phyloP scores from a whole-genome alignment of 2,113 vertebrate species.

The Pachypanchax playfairii region DNA sequence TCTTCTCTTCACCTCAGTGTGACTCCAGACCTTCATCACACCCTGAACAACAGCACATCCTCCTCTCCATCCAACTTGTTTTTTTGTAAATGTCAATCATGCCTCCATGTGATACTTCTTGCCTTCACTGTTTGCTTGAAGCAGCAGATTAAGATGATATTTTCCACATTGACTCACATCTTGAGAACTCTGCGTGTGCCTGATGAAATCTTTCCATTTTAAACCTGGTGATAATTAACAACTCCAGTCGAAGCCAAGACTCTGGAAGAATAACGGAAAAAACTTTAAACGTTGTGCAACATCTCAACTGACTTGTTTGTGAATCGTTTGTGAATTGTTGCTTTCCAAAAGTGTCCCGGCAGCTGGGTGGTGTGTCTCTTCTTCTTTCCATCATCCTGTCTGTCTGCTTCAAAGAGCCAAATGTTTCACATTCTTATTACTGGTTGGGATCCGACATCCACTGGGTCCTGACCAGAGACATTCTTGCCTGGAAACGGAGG shows the following conservation, averaged over 20 bases:
- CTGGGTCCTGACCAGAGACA: background rate
- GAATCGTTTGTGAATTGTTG: constrained; percentile 57
- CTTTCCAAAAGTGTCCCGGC: constrained; percentile 56
- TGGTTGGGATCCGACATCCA: constrained; percentile 27
- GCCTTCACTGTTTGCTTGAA: constrained; percentile 22
- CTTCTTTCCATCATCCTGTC: constrained; percentile 49
- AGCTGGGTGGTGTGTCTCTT: constrained; percentile 44
- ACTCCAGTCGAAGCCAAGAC: constrained; percentile 42
- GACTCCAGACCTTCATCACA: no score
- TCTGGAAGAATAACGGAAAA: constrained; percentile 54
- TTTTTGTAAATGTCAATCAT: no score
- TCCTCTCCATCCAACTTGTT: no score
- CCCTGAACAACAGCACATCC: no score
- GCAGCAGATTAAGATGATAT: constrained; percentile 26
- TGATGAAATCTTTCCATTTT: constrained; percentile 67
- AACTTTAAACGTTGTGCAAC: constrained; percentile 54
- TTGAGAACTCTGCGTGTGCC: constrained; percentile 29
- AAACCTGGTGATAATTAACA: constrained; percentile 70
- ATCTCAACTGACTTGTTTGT: constrained; percentile 35
- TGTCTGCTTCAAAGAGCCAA: constrained; percentile 8
- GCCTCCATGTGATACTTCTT: constrained; percentile 15
- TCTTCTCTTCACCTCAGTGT: background rate
- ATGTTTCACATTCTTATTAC: constrained; percentile 55
- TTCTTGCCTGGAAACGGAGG: fast-evolving
- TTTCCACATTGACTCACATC: constrained; percentile 56